phyloP scores from a whole-genome alignment of 2,113 vertebrate genomes.

The Ptyas mucosa region DNA sequence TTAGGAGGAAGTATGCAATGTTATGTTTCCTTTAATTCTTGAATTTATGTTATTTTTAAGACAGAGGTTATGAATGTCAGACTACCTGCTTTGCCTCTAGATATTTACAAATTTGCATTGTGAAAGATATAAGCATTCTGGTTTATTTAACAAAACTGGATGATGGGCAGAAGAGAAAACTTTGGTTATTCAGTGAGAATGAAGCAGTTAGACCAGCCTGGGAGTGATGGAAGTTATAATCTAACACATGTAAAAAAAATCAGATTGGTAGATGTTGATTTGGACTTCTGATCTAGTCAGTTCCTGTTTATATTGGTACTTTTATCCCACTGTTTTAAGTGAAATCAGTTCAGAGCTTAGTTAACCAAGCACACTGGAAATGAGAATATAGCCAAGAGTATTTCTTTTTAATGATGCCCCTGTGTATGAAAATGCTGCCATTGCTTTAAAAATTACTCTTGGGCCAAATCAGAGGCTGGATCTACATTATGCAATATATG shows the following conservation, averaged over 20 bases:
- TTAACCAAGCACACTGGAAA: not conserved
- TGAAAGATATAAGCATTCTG: not conserved
- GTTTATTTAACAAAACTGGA: not conserved
- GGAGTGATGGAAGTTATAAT: not conserved
- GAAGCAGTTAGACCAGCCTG: not conserved
- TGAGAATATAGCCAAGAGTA: not conserved
- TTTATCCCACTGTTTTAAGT: not conserved
- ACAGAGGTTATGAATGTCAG: not conserved
- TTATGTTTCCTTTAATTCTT: not conserved
- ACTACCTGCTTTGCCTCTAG: not conserved
- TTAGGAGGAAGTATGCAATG: not conserved
- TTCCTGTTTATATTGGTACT: not conserved
- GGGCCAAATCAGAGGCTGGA: not conserved
- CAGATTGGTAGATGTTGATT: not conserved
- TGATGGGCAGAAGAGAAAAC: not conserved
- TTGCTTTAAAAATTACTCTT: not conserved
- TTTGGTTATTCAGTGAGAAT: not conserved
- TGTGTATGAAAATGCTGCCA: not conserved
- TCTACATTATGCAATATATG: not conserved
- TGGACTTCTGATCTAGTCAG: not conserved
- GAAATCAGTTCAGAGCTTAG: not conserved
- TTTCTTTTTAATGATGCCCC: not conserved
- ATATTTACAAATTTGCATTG: not conserved
- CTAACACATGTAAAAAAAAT: not conserved
- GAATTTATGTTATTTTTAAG: not conserved